Conservation (phyloP, 2,113 vertebrate species). For the Hippopotamus amphibius region DNA sequence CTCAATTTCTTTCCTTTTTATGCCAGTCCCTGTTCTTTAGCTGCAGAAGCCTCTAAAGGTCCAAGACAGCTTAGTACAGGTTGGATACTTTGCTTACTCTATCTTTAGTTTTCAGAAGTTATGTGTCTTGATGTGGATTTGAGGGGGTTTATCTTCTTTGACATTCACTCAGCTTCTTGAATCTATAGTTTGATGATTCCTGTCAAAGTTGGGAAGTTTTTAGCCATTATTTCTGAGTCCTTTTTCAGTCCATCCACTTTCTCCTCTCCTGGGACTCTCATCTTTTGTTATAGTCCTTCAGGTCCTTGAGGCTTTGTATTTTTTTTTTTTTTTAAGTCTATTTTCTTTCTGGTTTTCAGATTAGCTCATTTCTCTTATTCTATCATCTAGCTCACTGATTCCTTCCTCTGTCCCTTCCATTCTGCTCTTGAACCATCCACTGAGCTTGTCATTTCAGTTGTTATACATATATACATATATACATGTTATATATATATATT, state of each 20-base stretch:
- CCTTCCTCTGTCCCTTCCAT: background rate
- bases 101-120: background rate
- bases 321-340: background rate
- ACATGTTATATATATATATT: too few relatives aligned
- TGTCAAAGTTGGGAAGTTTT: background rate
- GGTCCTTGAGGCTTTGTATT: background rate
- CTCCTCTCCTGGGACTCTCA: background rate
- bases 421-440: background rate
- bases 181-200: background rate
- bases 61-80: background rate
- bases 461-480: background rate
- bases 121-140: background rate
- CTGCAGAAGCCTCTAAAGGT: background rate
- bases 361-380: background rate
- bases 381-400: background rate
- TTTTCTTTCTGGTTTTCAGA: background rate
- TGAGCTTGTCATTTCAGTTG: background rate
- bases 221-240: background rate
- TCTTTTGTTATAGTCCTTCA: background rate
- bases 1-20: too few relatives aligned
- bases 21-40: too few relatives aligned
- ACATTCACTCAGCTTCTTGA: background rate
- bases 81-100: background rate
- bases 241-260: background rate
- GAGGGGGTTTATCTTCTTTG: background rate